A percentile compares a stretch with the other conserved stretches of the same genome.
These are phyloP conservation scores for Acropora tenuis DNA, from an alignment of 64 coral and sea anemone genomes.

Conservation along the genomic window DNA sequence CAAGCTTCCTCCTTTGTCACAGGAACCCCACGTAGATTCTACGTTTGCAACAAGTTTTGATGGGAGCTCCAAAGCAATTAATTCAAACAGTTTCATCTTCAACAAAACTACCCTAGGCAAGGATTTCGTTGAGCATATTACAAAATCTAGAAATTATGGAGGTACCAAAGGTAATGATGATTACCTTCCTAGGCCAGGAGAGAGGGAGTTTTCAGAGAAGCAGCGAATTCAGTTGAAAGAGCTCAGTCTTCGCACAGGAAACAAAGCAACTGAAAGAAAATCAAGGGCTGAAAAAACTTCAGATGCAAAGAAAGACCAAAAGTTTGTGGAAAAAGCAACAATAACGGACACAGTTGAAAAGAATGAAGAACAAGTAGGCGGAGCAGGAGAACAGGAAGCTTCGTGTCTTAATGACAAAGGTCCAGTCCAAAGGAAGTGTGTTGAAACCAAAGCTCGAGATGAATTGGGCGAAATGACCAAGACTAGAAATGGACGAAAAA, in stretches of 20 bases:
- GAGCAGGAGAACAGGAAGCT: not conserved
- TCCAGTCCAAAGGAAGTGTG: not conserved
- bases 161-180: not conserved
- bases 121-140: not conserved
- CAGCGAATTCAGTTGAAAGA: not conserved
- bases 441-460: not conserved
- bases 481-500: not conserved
- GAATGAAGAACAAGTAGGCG: not conserved
- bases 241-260: not conserved
- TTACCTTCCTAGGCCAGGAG: not conserved
- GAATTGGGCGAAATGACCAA: not conserved
- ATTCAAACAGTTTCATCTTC: not conserved
- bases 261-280: not conserved
- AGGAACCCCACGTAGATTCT: not conserved
- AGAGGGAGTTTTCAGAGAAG: too few relatives aligned
- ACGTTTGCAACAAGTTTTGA: not conserved
- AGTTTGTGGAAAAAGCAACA: not conserved
- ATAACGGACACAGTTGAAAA: not conserved
- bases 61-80: not conserved
- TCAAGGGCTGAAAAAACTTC: not conserved
- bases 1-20: conserved; percentile 48
- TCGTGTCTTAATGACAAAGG: not conserved
- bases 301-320: not conserved
- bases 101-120: not conserved
- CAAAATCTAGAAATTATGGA: not conserved